Conservation (phyloP, 2,113 vertebrate species). For the Picathartes gymnocephalus region DNA sequence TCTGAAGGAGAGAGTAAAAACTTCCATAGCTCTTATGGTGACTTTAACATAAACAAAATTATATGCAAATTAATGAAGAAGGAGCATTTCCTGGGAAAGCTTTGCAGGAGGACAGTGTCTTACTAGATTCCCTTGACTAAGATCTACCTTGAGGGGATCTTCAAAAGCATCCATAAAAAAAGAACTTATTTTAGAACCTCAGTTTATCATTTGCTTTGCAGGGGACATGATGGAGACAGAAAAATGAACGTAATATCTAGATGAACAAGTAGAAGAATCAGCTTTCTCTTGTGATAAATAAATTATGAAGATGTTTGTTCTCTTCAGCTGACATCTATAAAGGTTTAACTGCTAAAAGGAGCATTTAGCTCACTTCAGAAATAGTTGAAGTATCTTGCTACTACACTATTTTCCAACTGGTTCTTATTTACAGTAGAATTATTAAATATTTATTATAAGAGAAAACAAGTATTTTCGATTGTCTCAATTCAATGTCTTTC, state of each 20-base stretch:
- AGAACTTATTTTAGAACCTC: neutral
- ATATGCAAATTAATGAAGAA: neutral
- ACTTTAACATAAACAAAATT: neutral
- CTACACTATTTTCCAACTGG: neutral
- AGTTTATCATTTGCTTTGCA: slow-evolving; percentile 7
- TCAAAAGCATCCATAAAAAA: neutral
- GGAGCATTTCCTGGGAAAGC: neutral
- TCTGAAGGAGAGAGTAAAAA: neutral
- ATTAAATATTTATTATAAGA: slow-evolving; percentile 20
- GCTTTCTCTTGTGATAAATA: slow-evolving; percentile 40
- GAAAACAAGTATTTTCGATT: neutral
- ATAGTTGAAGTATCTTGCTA: neutral
- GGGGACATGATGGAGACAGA: neutral
- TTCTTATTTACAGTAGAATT: slow-evolving; percentile 16
- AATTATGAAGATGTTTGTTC: slow-evolving; percentile 42
- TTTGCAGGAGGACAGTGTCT: neutral
- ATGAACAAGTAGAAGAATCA: neutral
- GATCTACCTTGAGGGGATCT: neutral
- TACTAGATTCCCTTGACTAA: neutral
- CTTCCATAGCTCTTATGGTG: neutral
- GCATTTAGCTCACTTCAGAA: neutral
- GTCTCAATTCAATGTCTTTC: neutral
- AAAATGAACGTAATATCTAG: neutral
- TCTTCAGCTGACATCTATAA: slow-evolving; percentile 27
- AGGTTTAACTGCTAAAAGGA: neutral